A percentile compares a stretch with the other conserved stretches of the same genome.
These are phyloP conservation scores for Argynnis bischoffii DNA, from an alignment of 2,888 invertebrate genomes.

Conservation along the genomic window DNA sequence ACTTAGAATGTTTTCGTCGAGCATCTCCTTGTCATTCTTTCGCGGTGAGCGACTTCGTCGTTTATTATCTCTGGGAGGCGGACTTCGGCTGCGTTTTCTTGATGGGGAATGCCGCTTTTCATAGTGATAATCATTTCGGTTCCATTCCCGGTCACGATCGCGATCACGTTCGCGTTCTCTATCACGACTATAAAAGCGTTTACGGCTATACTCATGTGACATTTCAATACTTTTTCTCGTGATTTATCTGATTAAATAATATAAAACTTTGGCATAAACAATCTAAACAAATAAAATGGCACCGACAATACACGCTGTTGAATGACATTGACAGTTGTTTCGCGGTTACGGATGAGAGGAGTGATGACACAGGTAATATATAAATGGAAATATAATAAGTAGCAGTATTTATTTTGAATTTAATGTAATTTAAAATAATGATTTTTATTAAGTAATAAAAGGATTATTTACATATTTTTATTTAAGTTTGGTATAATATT, in stretches of 20 bases:
- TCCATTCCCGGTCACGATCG: conserved; percentile 46
- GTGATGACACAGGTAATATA: neutral
- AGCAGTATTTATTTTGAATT: no score
- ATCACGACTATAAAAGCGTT: conserved; percentile 42
- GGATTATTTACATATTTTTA: no score
- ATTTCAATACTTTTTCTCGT: conserved; percentile 31
- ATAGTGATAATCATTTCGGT: conserved; percentile 53
- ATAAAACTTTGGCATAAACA: conserved; percentile 3
- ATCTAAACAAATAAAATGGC: conserved; percentile 13
- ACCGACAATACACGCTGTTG: conserved; percentile 17
- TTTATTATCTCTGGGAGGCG: conserved; percentile 50
- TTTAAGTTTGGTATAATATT: no score
- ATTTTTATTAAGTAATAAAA: no score
- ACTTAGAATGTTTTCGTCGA: conserved; percentile 72
- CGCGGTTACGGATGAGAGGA: no score
- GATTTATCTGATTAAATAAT: conserved; percentile 4
- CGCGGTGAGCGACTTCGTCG: conserved; percentile 65
- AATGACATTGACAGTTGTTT: conserved; percentile 15
- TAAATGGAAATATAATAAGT: neutral
- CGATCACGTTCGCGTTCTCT: conserved; percentile 40
- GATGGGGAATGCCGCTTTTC: conserved; percentile 45
- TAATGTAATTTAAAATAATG: no score
- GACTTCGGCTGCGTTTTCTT: conserved; percentile 61
- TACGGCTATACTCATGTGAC: conserved; percentile 45
- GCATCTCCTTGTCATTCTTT: conserved; percentile 63